Percentiles rank a stretch among this genome's conserved stretches.
phyloP scores from a whole-genome alignment of 2,797 vertebrate species.

The Scarus forsteni region DNA sequence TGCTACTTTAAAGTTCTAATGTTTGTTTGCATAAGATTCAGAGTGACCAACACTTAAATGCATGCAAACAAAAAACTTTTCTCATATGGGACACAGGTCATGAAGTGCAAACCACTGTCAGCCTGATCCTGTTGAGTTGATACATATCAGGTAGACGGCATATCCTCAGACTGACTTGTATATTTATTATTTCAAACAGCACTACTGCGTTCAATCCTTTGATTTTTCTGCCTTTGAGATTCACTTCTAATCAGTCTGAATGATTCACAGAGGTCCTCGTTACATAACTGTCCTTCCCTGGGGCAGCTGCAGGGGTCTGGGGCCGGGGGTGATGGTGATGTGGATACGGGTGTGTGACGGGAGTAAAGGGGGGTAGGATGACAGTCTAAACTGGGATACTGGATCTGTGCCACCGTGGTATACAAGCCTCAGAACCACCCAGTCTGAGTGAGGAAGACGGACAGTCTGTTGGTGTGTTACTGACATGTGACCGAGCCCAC shows the following conservation, averaged over 20 bases:
- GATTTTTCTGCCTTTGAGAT: conserved; percentile 1
- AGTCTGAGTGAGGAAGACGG: conserved; percentile 47
- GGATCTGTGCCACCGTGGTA: conserved; percentile 48
- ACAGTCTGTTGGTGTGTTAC: conserved; percentile 23
- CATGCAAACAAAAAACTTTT: background rate
- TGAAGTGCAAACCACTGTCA: background rate
- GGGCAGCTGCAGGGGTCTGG: conserved; percentile 64
- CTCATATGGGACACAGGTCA: background rate
- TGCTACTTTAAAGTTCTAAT: no score
- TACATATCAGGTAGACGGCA: background rate
- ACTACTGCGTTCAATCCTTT: background rate
- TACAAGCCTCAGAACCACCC: conserved; percentile 37
- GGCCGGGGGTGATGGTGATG: conserved; percentile 5
- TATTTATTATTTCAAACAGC: no score
- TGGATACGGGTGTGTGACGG: background rate
- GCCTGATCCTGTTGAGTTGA: background rate
- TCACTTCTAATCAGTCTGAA: conserved; percentile 27
- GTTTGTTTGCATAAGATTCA: no score
- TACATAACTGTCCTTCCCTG: conserved; percentile 76
- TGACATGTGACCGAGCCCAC: background rate
- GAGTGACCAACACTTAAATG: no score
- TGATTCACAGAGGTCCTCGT: conserved; percentile 51
- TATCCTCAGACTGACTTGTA: background rate
- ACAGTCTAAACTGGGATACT: conserved; percentile 76
- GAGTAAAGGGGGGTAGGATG: conserved; percentile 54